Conservation (phyloP, 1,140 invertebrate species). For the Atopsyche davidsoni region DNA sequence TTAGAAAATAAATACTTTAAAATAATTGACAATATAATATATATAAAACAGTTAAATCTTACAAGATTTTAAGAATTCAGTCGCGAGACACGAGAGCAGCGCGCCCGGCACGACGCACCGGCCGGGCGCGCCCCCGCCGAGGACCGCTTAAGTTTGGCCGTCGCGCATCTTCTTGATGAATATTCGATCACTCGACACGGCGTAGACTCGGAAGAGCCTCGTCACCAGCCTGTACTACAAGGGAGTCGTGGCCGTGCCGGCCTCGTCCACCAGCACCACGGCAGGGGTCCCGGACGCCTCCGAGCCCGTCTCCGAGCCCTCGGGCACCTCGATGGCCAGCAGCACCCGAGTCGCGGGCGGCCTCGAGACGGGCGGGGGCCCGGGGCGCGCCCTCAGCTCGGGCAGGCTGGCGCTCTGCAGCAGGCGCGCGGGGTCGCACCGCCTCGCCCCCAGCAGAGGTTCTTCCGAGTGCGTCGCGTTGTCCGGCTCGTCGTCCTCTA, state of each 20-base stretch:
- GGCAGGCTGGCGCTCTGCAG: constrained; percentile 48
- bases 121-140: constrained; percentile 21
- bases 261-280: constrained; percentile 4
- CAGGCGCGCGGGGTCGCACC: constrained; percentile 37
- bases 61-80: not conserved
- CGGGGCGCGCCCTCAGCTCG: constrained; percentile 40
- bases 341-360: constrained; percentile 32
- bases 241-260: constrained; percentile 30
- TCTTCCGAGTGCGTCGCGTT: constrained; percentile 40
- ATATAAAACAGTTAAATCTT: constrained; percentile 8
- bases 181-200: constrained; percentile 34
- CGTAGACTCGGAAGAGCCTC: constrained; percentile 44
- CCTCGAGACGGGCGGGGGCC: constrained; percentile 26
- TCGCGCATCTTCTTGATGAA: constrained; percentile 24
- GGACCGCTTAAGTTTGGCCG: constrained; percentile 1
- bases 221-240: constrained; percentile 48
- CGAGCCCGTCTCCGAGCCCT: constrained; percentile 28
- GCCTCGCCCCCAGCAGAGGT: constrained; percentile 41
- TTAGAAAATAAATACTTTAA: constrained; percentile 16
- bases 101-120: too few relatives aligned
- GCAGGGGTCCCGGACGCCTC: constrained; percentile 32
- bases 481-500: constrained; percentile 18
- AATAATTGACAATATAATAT: constrained; percentile 25
- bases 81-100: constrained; percentile 22
- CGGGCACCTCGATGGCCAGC: constrained; percentile 40